A percentile compares a stretch with the other conserved stretches of the same genome.
These are phyloP conservation scores for Caenorhabditis imperialis DNA, from an alignment of 2,888 invertebrate genomes.

Conservation along the genomic window DNA sequence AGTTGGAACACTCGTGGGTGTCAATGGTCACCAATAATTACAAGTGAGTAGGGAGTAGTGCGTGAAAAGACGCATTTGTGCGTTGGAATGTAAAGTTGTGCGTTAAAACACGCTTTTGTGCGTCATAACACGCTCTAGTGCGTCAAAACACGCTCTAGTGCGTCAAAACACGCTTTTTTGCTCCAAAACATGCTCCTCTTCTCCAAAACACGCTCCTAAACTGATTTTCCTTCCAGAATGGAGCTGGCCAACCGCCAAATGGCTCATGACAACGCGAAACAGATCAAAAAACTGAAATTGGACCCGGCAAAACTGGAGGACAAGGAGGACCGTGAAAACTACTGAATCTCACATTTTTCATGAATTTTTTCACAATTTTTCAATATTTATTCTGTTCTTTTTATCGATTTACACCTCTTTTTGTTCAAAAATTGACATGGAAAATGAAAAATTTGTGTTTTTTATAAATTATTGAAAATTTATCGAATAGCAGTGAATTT, in stretches of 20 bases:
- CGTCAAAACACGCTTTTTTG: no score
- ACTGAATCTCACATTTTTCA: neutral
- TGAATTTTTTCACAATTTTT: neutral
- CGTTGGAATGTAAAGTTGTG: no score
- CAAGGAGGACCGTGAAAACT: conserved; percentile 14
- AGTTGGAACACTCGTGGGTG: conserved; percentile 66
- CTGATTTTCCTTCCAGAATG: conserved; percentile 57
- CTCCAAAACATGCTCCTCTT: no score
- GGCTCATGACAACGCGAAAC: conserved; percentile 42
- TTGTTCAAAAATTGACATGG: no score
- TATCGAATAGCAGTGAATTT: neutral
- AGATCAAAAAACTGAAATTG: conserved; percentile 52
- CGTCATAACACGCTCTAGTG: no score
- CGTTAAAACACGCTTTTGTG: no score
- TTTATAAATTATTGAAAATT: conserved; percentile 2
- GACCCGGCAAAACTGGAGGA: conserved; percentile 42
- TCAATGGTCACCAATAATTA: conserved; percentile 68
- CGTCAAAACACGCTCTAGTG: no score
- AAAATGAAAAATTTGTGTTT: neutral
- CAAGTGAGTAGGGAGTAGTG: conserved; percentile 40
- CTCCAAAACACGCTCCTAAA: neutral
- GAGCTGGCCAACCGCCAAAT: conserved; percentile 66
- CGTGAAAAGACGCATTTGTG: no score
- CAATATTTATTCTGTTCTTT: neutral
- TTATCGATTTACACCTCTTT: no score